phyloP scores from a whole-genome alignment of 2,113 vertebrate species.

The Sialia sialis region DNA sequence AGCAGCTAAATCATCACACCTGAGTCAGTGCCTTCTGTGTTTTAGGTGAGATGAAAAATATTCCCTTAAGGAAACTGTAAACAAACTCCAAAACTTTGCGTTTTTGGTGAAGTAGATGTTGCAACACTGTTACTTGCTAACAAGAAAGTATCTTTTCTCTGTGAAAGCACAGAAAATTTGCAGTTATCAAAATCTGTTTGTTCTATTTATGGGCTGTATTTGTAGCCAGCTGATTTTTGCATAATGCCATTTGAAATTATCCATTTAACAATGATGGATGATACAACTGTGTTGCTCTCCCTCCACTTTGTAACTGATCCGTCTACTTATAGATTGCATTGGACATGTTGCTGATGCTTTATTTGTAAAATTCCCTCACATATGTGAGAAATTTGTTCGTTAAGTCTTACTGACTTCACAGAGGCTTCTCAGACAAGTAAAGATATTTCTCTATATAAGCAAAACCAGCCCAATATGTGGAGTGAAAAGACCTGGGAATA shows the following conservation, averaged over 20 bases:
- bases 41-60: not conserved
- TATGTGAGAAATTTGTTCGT: not conserved
- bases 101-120: not conserved
- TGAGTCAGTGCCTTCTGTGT: not conserved
- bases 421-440: not conserved
- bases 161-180: not conserved
- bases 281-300: not conserved
- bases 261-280: slow-evolving; percentile 23
- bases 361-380: slow-evolving; percentile 25
- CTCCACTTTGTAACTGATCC: not conserved
- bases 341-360: slow-evolving; percentile 23
- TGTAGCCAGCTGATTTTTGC: slow-evolving; percentile 42
- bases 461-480: not conserved
- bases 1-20: not conserved
- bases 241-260: slow-evolving; percentile 44
- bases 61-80: not conserved
- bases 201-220: slow-evolving; percentile 1
- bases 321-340: slow-evolving; percentile 14
- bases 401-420: not conserved
- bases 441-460: not conserved
- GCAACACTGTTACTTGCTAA: not conserved
- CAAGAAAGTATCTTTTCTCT: not conserved
- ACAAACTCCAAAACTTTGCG: not conserved
- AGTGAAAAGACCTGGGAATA: not conserved
- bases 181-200: not conserved